A percentile compares a stretch with the other conserved stretches of the same genome.
phyloP scores from a whole-genome alignment of 2,888 invertebrate genomes.

The Hypselothyrea guttata region DNA sequence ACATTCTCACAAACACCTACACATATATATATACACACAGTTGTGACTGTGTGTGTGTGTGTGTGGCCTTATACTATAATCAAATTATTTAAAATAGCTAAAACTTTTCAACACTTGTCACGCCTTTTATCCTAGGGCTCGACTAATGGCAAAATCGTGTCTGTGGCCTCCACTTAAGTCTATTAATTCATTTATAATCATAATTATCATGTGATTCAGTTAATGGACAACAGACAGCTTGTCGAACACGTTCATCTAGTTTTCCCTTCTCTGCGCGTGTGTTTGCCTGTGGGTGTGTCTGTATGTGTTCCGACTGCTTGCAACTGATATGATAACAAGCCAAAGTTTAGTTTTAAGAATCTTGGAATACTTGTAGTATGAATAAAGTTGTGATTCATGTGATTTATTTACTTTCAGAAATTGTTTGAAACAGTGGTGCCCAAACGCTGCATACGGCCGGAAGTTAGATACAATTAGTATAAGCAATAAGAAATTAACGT shows the following conservation, averaged over 20 bases:
- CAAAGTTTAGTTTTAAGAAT: not conserved
- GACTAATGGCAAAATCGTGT: constrained; percentile 58
- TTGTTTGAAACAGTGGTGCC: no score
- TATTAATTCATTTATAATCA: constrained; percentile 52
- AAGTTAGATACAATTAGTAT: no score
- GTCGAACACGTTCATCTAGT: constrained; percentile 5
- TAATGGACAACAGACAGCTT: constrained; percentile 20
- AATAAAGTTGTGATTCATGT: no score
- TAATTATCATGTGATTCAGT: constrained; percentile 54
- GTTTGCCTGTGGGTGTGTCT: constrained; percentile 1
- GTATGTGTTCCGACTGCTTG: constrained; percentile 13
- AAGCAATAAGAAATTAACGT: no score
- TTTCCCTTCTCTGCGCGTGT: constrained; percentile 1
- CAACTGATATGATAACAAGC: constrained; percentile 20
- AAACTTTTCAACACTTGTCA: constrained; percentile 53
- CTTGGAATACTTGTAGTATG: not conserved
- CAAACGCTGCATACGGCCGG: no score
- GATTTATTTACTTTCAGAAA: no score
- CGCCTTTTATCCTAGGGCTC: constrained; percentile 18
- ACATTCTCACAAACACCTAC: not conserved
- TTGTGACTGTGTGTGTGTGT: not conserved
- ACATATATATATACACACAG: constrained; percentile 10
- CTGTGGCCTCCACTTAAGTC: constrained; percentile 21
- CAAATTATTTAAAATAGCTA: constrained; percentile 59
- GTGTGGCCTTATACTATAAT: constrained; percentile 51